These are phyloP conservation scores for Leptopilina syphax DNA, from an alignment of 2,888 invertebrate genomes.

Conservation along the genomic window DNA sequence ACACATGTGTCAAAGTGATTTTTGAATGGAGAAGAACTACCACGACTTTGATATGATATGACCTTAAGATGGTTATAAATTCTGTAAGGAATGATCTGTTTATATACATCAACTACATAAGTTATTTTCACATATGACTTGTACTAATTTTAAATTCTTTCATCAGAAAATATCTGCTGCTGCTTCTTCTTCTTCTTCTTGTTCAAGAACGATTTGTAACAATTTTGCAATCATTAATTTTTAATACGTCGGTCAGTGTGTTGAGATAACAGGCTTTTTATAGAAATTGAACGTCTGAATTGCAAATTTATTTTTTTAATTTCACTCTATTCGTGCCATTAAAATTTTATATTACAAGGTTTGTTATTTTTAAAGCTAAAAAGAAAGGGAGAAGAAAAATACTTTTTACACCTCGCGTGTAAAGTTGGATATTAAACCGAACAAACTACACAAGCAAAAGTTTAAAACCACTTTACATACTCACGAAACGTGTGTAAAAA, in stretches of 20 bases:
- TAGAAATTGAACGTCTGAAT: too few relatives aligned
- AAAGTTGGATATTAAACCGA: slow-evolving; percentile 21
- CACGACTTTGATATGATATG: too few relatives aligned
- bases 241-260: too few relatives aligned
- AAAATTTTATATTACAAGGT: background rate
- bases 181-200: too few relatives aligned
- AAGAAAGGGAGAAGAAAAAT: background rate
- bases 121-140: background rate
- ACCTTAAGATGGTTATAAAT: background rate
- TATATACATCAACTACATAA: background rate
- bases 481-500: too few relatives aligned
- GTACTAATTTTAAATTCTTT: background rate
- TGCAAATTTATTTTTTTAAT: too few relatives aligned
- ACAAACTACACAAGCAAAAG: slow-evolving; percentile 13
- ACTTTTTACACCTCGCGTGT: slow-evolving; percentile 16
- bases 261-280: too few relatives aligned
- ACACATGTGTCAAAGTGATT: too few relatives aligned
- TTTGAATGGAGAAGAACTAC: too few relatives aligned
- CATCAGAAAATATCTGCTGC: background rate
- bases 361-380: background rate
- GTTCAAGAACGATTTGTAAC: too few relatives aligned
- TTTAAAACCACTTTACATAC: background rate
- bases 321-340: too few relatives aligned
- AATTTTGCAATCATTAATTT: too few relatives aligned
- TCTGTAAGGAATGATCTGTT: background rate